Evolutionary conservation across 2,113 vertebrate genomes (phyloP).

Genomic region (Syrrhaptes paradoxus): DNA sequence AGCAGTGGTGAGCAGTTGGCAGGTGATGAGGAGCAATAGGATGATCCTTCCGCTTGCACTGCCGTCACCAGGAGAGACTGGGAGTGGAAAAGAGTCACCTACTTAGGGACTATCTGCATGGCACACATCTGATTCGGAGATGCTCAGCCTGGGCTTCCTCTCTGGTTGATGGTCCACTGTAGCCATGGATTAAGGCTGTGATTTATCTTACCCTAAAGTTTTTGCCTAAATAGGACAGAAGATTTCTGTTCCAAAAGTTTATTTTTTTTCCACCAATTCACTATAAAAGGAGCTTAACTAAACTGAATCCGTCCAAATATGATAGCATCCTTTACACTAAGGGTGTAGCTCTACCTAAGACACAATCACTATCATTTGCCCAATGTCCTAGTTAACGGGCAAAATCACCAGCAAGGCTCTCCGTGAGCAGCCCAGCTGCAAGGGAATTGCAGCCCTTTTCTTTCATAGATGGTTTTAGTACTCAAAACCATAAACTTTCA

Average conservation of each 20-base stretch:
- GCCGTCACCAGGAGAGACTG: neutral
- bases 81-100: neutral
- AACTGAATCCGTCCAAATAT: neutral
- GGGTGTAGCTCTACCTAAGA: neutral
- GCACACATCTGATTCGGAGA: neutral
- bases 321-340: neutral
- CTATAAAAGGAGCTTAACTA: neutral
- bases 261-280: neutral
- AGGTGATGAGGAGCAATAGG: slow-evolving; percentile 26
- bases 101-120: neutral
- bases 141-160: neutral
- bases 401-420: neutral
- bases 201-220: neutral
- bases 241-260: neutral
- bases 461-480: neutral
- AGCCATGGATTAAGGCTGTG: neutral
- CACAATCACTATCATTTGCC: neutral
- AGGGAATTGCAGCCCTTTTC: neutral
- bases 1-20: slow-evolving; percentile 45
- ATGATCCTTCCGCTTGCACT: slow-evolving; percentile 20
- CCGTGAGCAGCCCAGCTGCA: neutral
- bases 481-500: neutral
- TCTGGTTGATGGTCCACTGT: neutral
- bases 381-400: neutral
- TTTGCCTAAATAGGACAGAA: neutral